Percentiles rank a stretch among this genome's conserved stretches.
These are phyloP conservation scores for Melanotaenia parkinsoni DNA, from an alignment of 2,797 vertebrate genomes.

Conservation along the genomic window DNA sequence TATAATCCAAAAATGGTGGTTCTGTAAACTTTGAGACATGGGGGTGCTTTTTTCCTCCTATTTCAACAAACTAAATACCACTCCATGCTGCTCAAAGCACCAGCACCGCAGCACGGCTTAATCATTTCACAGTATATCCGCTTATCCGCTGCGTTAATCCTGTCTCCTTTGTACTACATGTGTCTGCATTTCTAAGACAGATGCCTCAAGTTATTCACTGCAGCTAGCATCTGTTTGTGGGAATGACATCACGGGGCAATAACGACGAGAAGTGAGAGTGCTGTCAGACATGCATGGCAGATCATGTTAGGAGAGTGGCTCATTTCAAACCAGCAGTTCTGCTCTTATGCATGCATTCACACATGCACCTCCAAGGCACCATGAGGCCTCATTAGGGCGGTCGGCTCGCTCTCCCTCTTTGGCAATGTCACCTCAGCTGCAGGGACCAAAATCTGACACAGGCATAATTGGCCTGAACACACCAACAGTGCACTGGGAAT, in stretches of 20 bases:
- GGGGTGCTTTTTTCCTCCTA: not conserved
- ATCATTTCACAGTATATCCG: slow-evolving; percentile 42
- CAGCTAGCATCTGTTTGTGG: slow-evolving; percentile 23
- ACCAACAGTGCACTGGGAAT: slow-evolving; percentile 74
- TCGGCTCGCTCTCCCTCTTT: slow-evolving; percentile 71
- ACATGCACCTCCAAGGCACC: slow-evolving; percentile 74
- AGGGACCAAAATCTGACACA: slow-evolving; percentile 83
- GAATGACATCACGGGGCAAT: slow-evolving; percentile 31
- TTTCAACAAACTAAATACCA: slow-evolving; percentile 40
- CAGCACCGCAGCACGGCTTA: slow-evolving; percentile 23
- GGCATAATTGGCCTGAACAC: slow-evolving; percentile 90
- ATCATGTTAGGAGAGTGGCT: slow-evolving; percentile 39
- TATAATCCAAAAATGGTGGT: slow-evolving; percentile 23
- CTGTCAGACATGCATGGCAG: slow-evolving; percentile 31
- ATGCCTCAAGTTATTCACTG: slow-evolving; percentile 41
- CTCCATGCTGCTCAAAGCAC: slow-evolving; percentile 49
- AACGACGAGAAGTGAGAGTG: slow-evolving; percentile 23
- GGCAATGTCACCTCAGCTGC: slow-evolving; percentile 76
- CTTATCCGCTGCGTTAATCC: slow-evolving; percentile 53
- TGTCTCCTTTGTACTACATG: slow-evolving; percentile 38
- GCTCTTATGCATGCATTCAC: slow-evolving; percentile 39
- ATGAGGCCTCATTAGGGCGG: slow-evolving; percentile 86
- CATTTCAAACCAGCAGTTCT: slow-evolving; percentile 36
- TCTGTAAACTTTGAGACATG: slow-evolving; percentile 18
- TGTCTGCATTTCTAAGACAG: slow-evolving; percentile 40